These are phyloP conservation scores for Parasteatoda lunata DNA, from an alignment of 2,888 invertebrate species.

Conservation along the genomic window DNA sequence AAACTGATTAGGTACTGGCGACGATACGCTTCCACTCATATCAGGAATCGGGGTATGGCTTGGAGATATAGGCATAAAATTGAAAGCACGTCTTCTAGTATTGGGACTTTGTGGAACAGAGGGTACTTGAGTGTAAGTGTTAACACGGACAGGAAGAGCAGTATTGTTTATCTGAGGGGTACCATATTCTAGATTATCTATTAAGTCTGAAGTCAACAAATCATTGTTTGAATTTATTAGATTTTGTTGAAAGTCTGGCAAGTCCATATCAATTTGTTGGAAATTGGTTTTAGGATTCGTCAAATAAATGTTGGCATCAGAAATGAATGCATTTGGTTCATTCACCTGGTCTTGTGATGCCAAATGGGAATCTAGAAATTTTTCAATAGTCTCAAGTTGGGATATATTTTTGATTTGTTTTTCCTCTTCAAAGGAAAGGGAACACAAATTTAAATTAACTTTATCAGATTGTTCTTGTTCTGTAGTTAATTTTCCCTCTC, in stretches of 20 bases:
- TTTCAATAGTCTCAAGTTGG: slow-evolving; percentile 37
- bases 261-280: slow-evolving; percentile 22
- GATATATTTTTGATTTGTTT: slow-evolving; percentile 19
- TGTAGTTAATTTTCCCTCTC: not conserved
- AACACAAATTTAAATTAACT: slow-evolving; percentile 17
- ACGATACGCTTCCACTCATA: slow-evolving; percentile 25
- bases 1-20: slow-evolving; percentile 48
- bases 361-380: slow-evolving; percentile 38
- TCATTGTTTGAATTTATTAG: slow-evolving; percentile 16
- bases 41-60: slow-evolving; percentile 74
- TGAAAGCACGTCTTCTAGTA: slow-evolving; percentile 85
- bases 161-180: slow-evolving; percentile 3
- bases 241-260: slow-evolving; percentile 39
- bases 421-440: slow-evolving; percentile 6
- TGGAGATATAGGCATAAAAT: slow-evolving; percentile 90
- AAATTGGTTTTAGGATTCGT: slow-evolving; percentile 35
- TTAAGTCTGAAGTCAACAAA: slow-evolving; percentile 16
- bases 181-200: slow-evolving; percentile 21
- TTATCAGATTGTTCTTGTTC: not conserved
- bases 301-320: slow-evolving; percentile 53
- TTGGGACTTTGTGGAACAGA: slow-evolving; percentile 84
- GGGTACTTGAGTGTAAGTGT: slow-evolving; percentile 67
- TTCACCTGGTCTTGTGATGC: not conserved
- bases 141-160: slow-evolving; percentile 29
- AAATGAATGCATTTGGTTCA: slow-evolving; percentile 19